phyloP scores from a whole-genome alignment of 2,888 invertebrate species.

The Cynaeus angustus region DNA sequence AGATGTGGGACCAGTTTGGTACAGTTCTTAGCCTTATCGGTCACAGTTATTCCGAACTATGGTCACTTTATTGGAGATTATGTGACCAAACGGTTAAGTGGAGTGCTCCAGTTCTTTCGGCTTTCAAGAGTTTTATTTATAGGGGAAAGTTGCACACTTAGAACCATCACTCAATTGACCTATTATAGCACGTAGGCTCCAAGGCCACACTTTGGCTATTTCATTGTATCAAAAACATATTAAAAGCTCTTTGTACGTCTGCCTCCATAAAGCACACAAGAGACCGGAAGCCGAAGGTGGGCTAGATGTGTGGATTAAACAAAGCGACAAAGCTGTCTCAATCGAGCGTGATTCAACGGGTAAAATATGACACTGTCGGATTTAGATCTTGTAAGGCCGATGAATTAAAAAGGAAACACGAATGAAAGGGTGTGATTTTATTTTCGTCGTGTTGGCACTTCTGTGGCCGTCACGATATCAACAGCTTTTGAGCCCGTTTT shows the following conservation, averaged over 20 bases:
- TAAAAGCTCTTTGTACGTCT: constrained; percentile 47
- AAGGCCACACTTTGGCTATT: constrained; percentile 24
- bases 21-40: constrained; percentile 54
- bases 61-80: constrained; percentile 58
- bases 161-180: no score
- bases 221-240: constrained; percentile 58
- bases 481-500: constrained; percentile 35
- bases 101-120: constrained; percentile 20
- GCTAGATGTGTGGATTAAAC: constrained; percentile 55
- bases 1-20: constrained; percentile 21
- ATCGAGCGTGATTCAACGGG: constrained; percentile 37
- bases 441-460: constrained; percentile 46
- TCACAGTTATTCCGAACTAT: constrained; percentile 55
- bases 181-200: background rate
- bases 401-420: constrained; percentile 53
- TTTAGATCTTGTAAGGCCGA: constrained; percentile 54
- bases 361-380: constrained; percentile 56
- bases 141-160: background rate
- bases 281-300: constrained; percentile 59
- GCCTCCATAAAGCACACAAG: constrained; percentile 36
- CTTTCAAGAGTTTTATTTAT: constrained; percentile 11
- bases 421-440: constrained; percentile 44
- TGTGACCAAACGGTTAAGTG: constrained; percentile 53
- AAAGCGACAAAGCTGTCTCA: constrained; percentile 42
- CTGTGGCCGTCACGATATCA: constrained; percentile 40